A percentile compares a stretch with the other conserved stretches of the same genome.
phyloP scores from a whole-genome alignment of 37 sponge, comb jelly and placozoan species.

The Beroe ovata region DNA sequence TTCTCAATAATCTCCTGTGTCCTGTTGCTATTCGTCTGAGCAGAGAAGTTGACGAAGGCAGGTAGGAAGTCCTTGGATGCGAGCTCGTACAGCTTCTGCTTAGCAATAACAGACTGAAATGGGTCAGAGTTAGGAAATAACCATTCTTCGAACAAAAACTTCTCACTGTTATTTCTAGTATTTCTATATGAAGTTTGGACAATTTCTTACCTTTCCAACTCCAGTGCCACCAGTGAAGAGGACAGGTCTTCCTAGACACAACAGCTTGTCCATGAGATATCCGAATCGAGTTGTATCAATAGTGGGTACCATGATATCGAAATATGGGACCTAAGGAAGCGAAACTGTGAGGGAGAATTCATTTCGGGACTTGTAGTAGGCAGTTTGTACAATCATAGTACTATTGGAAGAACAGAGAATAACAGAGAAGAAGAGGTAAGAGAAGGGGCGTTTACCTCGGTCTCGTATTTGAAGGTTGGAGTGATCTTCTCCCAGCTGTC shows the following conservation, averaged over 20 bases:
- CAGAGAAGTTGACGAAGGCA: constrained; percentile 94
- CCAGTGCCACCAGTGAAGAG: constrained; percentile 98
- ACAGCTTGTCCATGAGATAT: constrained; percentile 86
- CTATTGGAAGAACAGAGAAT: too few species aligned
- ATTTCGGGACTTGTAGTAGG: not conserved
- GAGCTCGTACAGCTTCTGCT: constrained; percentile 77
- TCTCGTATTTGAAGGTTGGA: constrained; percentile 80
- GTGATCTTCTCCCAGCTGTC: constrained; percentile 93
- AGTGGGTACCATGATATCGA: constrained; percentile 95
- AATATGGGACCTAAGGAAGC: constrained; percentile 74
- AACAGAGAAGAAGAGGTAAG: too few species aligned
- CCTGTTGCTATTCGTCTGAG: constrained; percentile 90
- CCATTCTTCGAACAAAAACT: too few species aligned
- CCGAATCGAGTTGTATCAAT: constrained; percentile 95
- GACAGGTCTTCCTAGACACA: constrained; percentile 78
- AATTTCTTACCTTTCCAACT: constrained; percentile 85
- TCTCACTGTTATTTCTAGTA: too few species aligned
- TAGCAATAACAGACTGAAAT: constrained; percentile 91
- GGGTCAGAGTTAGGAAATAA: not conserved
- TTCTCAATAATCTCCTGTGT: constrained; percentile 97
- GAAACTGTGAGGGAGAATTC: not conserved
- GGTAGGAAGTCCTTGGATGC: constrained; percentile 75
- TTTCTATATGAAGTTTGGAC: too few species aligned
- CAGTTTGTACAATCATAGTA: too few species aligned
- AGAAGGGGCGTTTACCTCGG: too few species aligned